phyloP scores from a whole-genome alignment of 2,113 vertebrate species.

The Syngnathus typhle region DNA sequence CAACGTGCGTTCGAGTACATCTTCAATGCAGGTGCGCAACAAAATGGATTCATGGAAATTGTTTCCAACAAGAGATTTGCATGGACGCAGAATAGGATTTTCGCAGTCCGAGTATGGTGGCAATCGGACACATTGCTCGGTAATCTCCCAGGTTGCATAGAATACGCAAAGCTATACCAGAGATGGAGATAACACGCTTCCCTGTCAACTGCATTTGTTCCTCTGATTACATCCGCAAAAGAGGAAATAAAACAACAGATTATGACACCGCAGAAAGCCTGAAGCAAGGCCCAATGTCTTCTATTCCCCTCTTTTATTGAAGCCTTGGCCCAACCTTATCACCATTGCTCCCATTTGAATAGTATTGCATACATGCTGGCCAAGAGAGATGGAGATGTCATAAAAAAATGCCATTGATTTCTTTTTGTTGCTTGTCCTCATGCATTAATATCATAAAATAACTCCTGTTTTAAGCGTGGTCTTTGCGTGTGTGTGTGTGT shows the following conservation, averaged over 20 bases:
- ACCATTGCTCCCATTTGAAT: slow-evolving; percentile 53
- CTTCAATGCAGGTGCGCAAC: neutral
- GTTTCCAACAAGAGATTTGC: neutral
- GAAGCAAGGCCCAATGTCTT: slow-evolving; percentile 40
- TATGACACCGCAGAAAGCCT: slow-evolving; percentile 49
- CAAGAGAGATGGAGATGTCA: slow-evolving; percentile 42
- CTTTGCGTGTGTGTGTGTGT: slow-evolving; percentile 23
- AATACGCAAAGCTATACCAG: slow-evolving; percentile 26
- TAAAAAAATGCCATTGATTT: slow-evolving; percentile 48
- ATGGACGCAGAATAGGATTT: neutral
- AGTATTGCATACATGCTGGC: slow-evolving; percentile 36
- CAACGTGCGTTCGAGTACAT: neutral
- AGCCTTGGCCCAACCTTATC: slow-evolving; percentile 51
- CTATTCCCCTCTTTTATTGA: slow-evolving; percentile 24
- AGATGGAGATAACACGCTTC: slow-evolving; percentile 36
- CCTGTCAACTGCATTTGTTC: slow-evolving; percentile 51
- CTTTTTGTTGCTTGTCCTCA: slow-evolving; percentile 35
- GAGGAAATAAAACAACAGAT: slow-evolving; percentile 59
- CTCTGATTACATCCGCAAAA: slow-evolving; percentile 56
- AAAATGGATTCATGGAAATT: neutral
- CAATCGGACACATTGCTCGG: slow-evolving; percentile 20
- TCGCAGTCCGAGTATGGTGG: neutral
- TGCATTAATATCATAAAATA: slow-evolving; percentile 59
- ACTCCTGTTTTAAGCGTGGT: slow-evolving; percentile 35
- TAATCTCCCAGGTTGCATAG: slow-evolving; percentile 19